Base-by-base conservation (phyloP, 2,888 invertebrate species). In the Chrysolina oricalcia region DNA sequence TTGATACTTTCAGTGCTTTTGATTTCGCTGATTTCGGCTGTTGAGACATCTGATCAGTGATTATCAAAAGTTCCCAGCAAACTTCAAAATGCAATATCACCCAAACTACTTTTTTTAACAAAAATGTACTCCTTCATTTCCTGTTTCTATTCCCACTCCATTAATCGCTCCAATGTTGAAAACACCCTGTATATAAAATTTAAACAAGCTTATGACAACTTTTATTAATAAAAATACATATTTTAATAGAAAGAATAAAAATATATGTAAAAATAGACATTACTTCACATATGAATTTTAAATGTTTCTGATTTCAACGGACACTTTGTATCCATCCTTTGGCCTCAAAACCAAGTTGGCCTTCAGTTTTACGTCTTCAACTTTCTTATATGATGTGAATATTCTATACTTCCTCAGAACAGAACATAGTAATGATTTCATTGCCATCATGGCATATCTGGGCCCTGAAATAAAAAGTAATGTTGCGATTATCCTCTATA, bases 311-410 rank as follows among this genome's bases (percentile, higher is more conserved):
- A 63, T 64, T 66, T 83, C 76, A 11, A 86, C 70, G 15, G 78
- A 77, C 21, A 86, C 73, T 74, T 84, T 84, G 27, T 76, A 83
- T n/a, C 86, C 86, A 75, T 84, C 73, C 56, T 77, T 81, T 2
- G 86, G 84, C 70, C 84, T 82, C 15, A 84, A 53, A 8, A 85
- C 79, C 50, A 86, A 53, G 70, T 86, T 81, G 0, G 81, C 50
- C 48, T 83, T 83, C 19, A 86, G 65, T 74, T 82, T 78, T 15
- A 86, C 81, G 15, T 86, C 84, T 77, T 82, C 76, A 10, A 85
- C 78, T 15, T 46, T 78, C 21, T 83, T 81, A 63, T 85, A 83
- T 0, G 81, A 75, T 11, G 82, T 82, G 86, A 63, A 77, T 46
- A 84, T 78, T 48, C 65, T 80, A 70, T 81, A 84, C 73, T 76